Evolutionary conservation across 1,140 invertebrate genomes (phyloP), one percentile per base, ranked within the genome.

Genomic region (Coptotermes formosanus): DNA sequence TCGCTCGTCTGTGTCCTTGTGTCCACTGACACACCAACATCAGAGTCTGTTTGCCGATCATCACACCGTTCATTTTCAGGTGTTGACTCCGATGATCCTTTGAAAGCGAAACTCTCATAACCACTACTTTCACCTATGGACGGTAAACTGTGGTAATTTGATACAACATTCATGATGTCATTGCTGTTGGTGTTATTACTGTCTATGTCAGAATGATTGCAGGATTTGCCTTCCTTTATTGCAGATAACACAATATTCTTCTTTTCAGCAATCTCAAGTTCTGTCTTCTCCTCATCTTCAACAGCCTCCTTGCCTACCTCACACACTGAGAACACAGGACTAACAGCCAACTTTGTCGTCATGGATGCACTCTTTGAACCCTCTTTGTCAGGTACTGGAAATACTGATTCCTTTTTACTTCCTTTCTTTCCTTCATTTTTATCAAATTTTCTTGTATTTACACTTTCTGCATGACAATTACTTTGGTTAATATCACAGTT

Each of bases 91-190:
- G 88, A 87, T 0, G 91, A 91, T 82, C 90, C 91, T 88, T 94
- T 94, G 87, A 94, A 93, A 87, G 94, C 95, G 88, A 96, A 95
- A 89, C 96, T 97, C 88, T 97, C 96, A 88, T 97, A 97, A 48
- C 96, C 96, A 89, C 96, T 97, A 88, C 95, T 97, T 87, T 97
- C 95, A 7, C 95, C 95, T 30, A 95, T 92, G 0, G 96, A 97
- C 82, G 94, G 93, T 82, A 95, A 91, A 90, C 94, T 95, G 88
- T 94, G 89, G 83, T 88, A 87, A 82, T 89, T 84, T 11, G 32
- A 21, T 32, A 48, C 45, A 30, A 64, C 83, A 84, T 59, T 84
- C 4, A 25, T 25, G 43, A 84, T 19, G 19, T 55, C 45, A 32
- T 55, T 64, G 43, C 32, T 59, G 43, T 25, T 38, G n/a, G 32